These are phyloP conservation scores for Aporrectodea caliginosa DNA, from an alignment of 1,140 invertebrate species.

Conservation along the genomic window DNA sequence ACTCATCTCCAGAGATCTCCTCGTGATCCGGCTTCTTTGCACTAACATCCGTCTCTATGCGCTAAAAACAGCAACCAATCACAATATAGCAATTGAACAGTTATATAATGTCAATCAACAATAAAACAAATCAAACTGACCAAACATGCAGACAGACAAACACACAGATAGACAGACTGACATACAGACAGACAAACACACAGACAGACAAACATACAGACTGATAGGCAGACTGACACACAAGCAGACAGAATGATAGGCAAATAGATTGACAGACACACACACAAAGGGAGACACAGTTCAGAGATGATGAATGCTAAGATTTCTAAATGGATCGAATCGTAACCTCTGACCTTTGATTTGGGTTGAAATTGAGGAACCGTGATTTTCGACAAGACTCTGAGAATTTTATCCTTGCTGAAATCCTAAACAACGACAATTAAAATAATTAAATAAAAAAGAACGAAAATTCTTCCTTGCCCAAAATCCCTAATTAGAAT, in stretches of 20 bases:
- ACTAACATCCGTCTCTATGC: slow-evolving; percentile 48
- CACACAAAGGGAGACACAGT: too few species aligned
- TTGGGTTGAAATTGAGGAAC: slow-evolving; percentile 40
- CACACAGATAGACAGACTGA: not conserved
- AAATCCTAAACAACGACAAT: slow-evolving; percentile 32
- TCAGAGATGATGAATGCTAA: too few species aligned
- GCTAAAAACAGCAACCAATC: slow-evolving; percentile 40
- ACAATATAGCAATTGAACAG: slow-evolving; percentile 4
- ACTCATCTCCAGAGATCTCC: not conserved
- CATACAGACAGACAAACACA: not conserved
- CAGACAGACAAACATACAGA: not conserved
- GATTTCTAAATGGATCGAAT: too few species aligned
- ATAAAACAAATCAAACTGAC: not conserved
- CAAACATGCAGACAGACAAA: too few species aligned
- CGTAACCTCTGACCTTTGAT: slow-evolving; percentile 39
- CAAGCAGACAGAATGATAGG: too few species aligned
- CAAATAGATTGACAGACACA: too few species aligned
- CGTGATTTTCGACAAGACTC: slow-evolving; percentile 30
- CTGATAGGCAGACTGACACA: not conserved
- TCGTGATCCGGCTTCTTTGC: slow-evolving; percentile 35
- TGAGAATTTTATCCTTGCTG: slow-evolving; percentile 22
- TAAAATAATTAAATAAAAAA: slow-evolving; percentile 5
- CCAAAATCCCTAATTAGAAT: not conserved
- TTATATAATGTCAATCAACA: not conserved
- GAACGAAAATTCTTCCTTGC: not conserved